A percentile compares a stretch with the other conserved stretches of the same genome.
phyloP scores from a whole-genome alignment of 2,888 invertebrate species.

The Alviniconcha strummeri region DNA sequence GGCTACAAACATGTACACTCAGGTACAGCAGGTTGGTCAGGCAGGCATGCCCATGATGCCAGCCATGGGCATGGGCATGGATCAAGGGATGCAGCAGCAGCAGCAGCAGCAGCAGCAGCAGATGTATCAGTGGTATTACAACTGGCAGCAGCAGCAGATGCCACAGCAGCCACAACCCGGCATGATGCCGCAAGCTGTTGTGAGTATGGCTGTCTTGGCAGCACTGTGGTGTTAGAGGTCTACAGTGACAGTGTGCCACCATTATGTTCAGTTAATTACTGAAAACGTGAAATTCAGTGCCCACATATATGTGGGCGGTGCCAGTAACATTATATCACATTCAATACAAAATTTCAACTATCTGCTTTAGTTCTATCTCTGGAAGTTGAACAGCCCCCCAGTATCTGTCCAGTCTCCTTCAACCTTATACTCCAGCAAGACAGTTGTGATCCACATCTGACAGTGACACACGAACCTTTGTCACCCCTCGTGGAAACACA shows the following conservation, averaged over 20 bases:
- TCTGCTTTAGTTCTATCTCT: no score
- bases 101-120: slow-evolving; percentile 34
- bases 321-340: no score
- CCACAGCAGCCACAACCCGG: slow-evolving; percentile 35
- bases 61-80: not conserved
- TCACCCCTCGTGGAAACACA: no score
- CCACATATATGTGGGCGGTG: no score
- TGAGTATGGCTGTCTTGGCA: slow-evolving; percentile 13
- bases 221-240: not conserved
- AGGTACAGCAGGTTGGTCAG: slow-evolving; percentile 17
- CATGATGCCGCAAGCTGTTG: slow-evolving; percentile 29
- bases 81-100: slow-evolving; percentile 25
- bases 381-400: no score
- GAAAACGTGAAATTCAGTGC: not conserved
- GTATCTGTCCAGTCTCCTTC: no score
- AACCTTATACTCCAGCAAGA: no score
- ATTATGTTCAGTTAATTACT: not conserved
- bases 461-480: no score
- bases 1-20: not conserved
- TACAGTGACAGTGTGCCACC: not conserved
- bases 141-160: slow-evolving; percentile 31
- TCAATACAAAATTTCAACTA: no score
- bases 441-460: no score
- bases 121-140: slow-evolving; percentile 48
- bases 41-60: slow-evolving; percentile 6